Conservation (phyloP, 2,888 invertebrate species). For the Acleris literana region DNA sequence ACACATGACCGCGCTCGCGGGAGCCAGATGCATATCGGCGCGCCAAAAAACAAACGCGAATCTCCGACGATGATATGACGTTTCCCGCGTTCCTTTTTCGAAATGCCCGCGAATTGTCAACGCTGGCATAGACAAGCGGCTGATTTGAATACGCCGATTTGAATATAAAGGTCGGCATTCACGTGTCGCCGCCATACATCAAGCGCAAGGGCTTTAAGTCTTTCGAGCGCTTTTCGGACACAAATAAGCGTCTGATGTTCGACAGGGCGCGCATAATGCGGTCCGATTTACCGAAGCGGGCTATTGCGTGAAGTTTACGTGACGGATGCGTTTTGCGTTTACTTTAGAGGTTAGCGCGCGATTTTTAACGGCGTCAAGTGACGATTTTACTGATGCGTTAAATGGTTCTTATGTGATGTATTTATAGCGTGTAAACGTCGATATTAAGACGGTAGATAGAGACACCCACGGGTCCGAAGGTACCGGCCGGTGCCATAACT, state of each 20-base stretch:
- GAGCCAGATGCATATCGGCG: constrained; percentile 79
- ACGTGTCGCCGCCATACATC: constrained; percentile 79
- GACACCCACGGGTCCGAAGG: constrained; percentile 66
- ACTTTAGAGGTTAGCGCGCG: constrained; percentile 44
- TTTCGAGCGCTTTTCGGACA: constrained; percentile 80
- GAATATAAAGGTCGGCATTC: constrained; percentile 82
- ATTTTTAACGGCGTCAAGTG: constrained; percentile 60
- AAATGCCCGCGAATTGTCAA: constrained; percentile 80
- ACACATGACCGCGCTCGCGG: constrained; percentile 56
- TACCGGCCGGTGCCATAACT: constrained; percentile 71
- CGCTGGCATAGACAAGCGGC: constrained; percentile 75
- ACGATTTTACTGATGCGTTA: constrained; percentile 64
- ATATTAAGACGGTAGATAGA: constrained; percentile 63
- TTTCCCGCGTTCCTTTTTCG: constrained; percentile 77
- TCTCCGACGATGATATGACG: constrained; percentile 72
- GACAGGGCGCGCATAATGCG: constrained; percentile 71
- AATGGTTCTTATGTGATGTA: constrained; percentile 71
- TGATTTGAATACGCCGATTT: constrained; percentile 79
- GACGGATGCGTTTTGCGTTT: constrained; percentile 15
- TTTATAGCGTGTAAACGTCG: constrained; percentile 78
- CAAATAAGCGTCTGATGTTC: constrained; percentile 79
- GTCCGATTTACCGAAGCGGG: constrained; percentile 48
- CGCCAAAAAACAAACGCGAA: constrained; percentile 71
- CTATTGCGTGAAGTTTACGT: constrained; percentile 33
- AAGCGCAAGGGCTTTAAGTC: constrained; percentile 77